Evolutionary conservation across 1,140 invertebrate species (phyloP).

Genomic region (Mercenaria mercenaria): DNA sequence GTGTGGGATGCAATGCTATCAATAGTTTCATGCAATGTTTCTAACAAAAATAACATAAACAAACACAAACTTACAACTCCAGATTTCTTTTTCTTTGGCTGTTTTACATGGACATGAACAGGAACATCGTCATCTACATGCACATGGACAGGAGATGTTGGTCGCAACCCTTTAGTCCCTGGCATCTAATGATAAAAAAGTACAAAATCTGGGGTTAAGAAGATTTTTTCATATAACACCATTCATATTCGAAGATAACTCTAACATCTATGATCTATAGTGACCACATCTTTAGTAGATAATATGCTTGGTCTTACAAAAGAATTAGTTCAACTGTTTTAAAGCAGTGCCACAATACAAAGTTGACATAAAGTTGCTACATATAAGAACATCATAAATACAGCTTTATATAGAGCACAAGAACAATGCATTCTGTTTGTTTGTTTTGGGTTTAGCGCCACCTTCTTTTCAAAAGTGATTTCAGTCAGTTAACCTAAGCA

Average conservation of each 20-base stretch:
- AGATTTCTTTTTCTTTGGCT: conserved; percentile 75
- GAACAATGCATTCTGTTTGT: too few species aligned
- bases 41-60: too few species aligned
- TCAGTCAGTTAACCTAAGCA: too few species aligned
- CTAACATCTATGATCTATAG: background rate
- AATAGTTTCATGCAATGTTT: too few species aligned
- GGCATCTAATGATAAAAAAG: conserved; percentile 70
- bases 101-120: conserved; percentile 85
- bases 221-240: background rate
- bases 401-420: too few species aligned
- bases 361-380: too few species aligned
- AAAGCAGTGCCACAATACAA: background rate
- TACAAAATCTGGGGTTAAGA: background rate
- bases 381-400: too few species aligned
- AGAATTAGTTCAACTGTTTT: too few species aligned
- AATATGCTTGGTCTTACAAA: too few species aligned
- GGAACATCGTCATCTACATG: conserved; percentile 84
- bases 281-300: background rate
- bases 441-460: too few species aligned
- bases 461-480: too few species aligned
- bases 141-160: conserved; percentile 84
- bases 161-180: conserved; percentile 75
- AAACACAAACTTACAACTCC: conserved; percentile 62
- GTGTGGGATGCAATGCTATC: too few species aligned
- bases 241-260: background rate